Evolutionary conservation across 2,113 vertebrate species (phyloP).

Genomic region (Cyprinodon variegatus): DNA sequence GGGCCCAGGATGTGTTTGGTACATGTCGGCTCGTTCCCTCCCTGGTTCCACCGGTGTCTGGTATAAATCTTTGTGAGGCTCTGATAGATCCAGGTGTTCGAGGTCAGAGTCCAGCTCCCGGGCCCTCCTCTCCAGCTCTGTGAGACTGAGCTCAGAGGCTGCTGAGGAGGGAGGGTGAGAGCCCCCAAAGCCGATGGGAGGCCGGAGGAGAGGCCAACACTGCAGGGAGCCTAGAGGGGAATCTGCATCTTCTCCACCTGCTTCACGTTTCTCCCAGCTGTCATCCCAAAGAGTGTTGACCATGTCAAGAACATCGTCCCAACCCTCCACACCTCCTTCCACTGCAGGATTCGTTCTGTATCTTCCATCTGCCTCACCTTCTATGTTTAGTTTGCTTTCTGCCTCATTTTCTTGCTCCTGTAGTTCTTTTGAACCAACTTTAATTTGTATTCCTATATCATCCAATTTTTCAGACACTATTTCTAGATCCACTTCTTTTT

Average conservation of each 20-base stretch:
- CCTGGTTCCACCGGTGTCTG: slow-evolving; percentile 54
- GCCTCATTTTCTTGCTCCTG: slow-evolving; percentile 30
- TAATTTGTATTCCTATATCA: slow-evolving; percentile 2
- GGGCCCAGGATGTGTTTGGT: slow-evolving; percentile 70
- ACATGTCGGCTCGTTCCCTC: slow-evolving; percentile 64
- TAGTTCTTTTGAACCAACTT: slow-evolving; percentile 13
- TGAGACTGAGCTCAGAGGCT: slow-evolving; percentile 78
- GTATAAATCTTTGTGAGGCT: slow-evolving; percentile 56
- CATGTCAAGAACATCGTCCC: slow-evolving; percentile 80
- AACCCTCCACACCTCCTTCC: slow-evolving; percentile 58
- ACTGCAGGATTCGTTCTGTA: slow-evolving; percentile 21
- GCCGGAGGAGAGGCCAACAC: slow-evolving; percentile 80
- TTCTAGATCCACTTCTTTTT: slow-evolving; percentile 26
- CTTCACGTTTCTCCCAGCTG: slow-evolving; percentile 59
- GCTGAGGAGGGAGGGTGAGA: slow-evolving; percentile 79
- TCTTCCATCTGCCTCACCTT: slow-evolving; percentile 37
- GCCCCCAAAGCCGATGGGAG: slow-evolving; percentile 80
- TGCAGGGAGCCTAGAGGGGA: slow-evolving; percentile 75
- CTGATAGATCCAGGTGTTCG: slow-evolving; percentile 71
- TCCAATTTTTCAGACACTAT: slow-evolving; percentile 2
- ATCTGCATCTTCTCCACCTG: slow-evolving; percentile 59
- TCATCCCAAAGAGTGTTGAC: slow-evolving; percentile 82
- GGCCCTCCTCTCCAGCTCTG: slow-evolving; percentile 77
- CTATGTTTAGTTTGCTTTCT: slow-evolving; percentile 35
- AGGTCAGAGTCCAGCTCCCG: slow-evolving; percentile 73